These are phyloP conservation scores for Eledona agricola DNA, from an alignment of 2,888 invertebrate species.

Conservation along the genomic window DNA sequence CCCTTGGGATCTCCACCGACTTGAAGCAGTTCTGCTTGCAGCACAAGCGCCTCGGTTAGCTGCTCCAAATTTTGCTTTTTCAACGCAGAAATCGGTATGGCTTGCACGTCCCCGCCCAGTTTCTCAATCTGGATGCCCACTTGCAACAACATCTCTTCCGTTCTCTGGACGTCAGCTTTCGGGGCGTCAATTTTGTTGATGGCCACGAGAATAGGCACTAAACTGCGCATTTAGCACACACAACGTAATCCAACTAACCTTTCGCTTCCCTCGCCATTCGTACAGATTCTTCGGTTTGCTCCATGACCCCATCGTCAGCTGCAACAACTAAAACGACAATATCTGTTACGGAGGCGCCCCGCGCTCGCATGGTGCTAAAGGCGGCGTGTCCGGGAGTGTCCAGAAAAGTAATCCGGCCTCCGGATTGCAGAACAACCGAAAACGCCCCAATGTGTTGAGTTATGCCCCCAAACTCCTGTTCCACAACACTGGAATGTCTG, in stretches of 20 bases:
- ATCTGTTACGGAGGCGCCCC: conserved; percentile 95
- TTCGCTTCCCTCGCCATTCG: conserved; percentile 81
- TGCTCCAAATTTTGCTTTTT: conserved; percentile 79
- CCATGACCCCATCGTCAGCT: conserved; percentile 99
- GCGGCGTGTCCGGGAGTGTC: conserved; percentile 99
- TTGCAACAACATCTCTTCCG: conserved; percentile 77
- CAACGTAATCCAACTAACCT: conserved; percentile 61
- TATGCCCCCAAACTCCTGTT: conserved; percentile 96
- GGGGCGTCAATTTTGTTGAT: conserved; percentile 98
- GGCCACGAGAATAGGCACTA: conserved; percentile 95
- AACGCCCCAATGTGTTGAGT: conserved; percentile 99
- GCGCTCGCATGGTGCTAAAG: conserved; percentile 90
- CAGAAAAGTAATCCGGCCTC: conserved; percentile 88
- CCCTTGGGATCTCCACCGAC: conserved; percentile 85
- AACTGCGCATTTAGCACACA: conserved; percentile 40
- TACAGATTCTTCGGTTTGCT: conserved; percentile 94
- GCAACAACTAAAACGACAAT: conserved; percentile 96
- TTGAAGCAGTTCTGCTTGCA: conserved; percentile 89
- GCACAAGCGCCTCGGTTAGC: conserved; percentile 83
- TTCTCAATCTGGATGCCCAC: conserved; percentile 87
- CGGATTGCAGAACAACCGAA: conserved; percentile 73
- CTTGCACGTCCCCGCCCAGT: conserved; percentile 90
- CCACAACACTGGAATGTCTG: conserved; percentile 85
- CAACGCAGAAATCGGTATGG: conserved; percentile 90
- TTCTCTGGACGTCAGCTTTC: conserved; percentile 85